Conservation (phyloP, 2,888 invertebrate species). For the Abrostola triplasia region DNA sequence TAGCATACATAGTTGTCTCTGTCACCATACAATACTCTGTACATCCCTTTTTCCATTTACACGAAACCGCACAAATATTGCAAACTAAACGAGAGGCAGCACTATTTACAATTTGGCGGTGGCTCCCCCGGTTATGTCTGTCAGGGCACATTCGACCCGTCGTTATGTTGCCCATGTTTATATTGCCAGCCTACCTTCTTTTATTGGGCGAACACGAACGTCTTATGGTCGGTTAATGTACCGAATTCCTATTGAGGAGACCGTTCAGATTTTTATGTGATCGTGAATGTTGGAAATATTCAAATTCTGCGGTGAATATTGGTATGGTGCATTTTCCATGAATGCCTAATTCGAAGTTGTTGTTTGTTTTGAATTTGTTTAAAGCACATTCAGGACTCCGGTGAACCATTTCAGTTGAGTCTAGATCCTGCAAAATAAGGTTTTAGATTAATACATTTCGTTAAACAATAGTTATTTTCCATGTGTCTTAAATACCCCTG, state of each 20-base stretch:
- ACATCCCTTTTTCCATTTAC: slow-evolving; percentile 84
- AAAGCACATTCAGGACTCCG: background rate
- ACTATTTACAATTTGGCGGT: slow-evolving; percentile 85
- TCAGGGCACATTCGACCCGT: slow-evolving; percentile 77
- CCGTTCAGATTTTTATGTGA: slow-evolving; percentile 41
- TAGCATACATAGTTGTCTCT: slow-evolving; percentile 33
- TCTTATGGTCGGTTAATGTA: slow-evolving; percentile 52
- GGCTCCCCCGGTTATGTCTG: slow-evolving; percentile 73
- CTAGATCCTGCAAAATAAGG: no score
- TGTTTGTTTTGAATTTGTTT: background rate
- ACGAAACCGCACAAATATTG: slow-evolving; percentile 86
- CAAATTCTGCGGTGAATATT: slow-evolving; percentile 8
- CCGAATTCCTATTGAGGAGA: slow-evolving; percentile 39
- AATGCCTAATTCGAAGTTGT: slow-evolving; percentile 12
- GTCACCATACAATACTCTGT: slow-evolving; percentile 58
- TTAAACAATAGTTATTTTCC: no score
- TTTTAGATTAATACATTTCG: no score
- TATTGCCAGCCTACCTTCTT: slow-evolving; percentile 71
- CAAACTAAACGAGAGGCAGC: slow-evolving; percentile 84
- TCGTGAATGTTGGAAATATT: slow-evolving; percentile 21
- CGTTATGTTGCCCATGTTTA: slow-evolving; percentile 83
- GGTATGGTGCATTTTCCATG: slow-evolving; percentile 34
- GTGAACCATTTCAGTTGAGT: no score
- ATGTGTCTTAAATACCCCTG: no score
- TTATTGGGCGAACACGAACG: slow-evolving; percentile 60